Evolutionary conservation across 2,113 vertebrate species (phyloP).

Genomic region (Hucho hucho): DNA sequence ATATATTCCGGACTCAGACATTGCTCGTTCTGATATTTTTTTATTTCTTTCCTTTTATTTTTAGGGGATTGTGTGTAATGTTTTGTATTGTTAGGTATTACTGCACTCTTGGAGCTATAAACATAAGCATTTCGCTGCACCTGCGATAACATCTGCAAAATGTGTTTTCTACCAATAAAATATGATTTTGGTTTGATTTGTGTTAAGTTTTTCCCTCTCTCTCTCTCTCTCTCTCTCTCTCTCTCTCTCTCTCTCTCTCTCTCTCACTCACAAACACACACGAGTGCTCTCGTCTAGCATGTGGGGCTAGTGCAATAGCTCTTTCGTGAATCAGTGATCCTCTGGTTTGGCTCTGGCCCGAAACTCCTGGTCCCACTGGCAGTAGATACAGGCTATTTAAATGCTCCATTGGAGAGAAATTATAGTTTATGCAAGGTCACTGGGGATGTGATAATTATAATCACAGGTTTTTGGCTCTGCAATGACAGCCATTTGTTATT

Average conservation of each 20-base stretch:
- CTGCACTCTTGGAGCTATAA: too few relatives aligned
- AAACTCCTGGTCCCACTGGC: constrained; percentile 61
- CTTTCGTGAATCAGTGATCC: constrained; percentile 71
- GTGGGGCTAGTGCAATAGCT: constrained; percentile 57
- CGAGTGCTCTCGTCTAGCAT: constrained; percentile 15
- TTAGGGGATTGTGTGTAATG: too few relatives aligned
- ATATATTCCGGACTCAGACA: too few relatives aligned
- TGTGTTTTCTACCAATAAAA: too few relatives aligned
- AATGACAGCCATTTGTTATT: constrained; percentile 99
- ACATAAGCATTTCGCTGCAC: too few relatives aligned
- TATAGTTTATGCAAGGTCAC: constrained; percentile 99
- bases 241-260: constrained; percentile 35
- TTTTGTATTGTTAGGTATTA: too few relatives aligned
- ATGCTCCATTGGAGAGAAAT: constrained; percentile 99
- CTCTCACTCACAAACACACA: constrained; percentile 22
- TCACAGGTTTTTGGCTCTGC: constrained; percentile 99
- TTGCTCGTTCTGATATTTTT: too few relatives aligned
- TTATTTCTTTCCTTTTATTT: too few relatives aligned
- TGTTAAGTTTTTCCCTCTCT: background rate
- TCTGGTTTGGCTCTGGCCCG: constrained; percentile 60
- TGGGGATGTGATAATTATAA: constrained; percentile 99
- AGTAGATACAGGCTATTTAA: constrained; percentile 97
- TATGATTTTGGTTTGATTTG: too few relatives aligned
- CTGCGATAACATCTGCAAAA: too few relatives aligned
- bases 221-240: constrained; percentile 20